Evolutionary conservation across 2,888 invertebrate genomes (phyloP).

Genomic region (Eristalis intricaria): DNA sequence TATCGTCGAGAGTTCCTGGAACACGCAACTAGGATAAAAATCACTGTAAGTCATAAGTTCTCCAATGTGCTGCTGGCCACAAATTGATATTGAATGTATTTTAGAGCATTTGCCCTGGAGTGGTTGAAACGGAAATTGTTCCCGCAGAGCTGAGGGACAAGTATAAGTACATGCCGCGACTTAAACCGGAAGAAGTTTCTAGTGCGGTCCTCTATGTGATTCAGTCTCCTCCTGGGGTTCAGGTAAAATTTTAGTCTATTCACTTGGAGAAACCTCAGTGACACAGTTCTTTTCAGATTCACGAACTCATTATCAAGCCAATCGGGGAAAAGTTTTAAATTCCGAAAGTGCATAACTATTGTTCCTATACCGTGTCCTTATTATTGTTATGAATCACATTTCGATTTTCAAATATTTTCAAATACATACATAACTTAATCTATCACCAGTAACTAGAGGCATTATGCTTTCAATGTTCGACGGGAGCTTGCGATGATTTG

Average conservation of each 20-base stretch:
- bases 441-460: no score
- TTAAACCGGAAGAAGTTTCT: constrained; percentile 14
- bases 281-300: constrained; percentile 36
- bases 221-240: constrained; percentile 33
- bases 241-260: not conserved
- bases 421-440: not conserved
- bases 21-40: constrained; percentile 72
- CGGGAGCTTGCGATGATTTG: no score
- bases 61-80: no score
- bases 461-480: no score
- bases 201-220: constrained; percentile 22
- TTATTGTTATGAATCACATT: constrained; percentile 6
- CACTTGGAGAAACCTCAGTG: not conserved
- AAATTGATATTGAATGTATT: not conserved
- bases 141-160: constrained; percentile 58
- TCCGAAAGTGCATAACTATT: not conserved
- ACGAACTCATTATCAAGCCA: constrained; percentile 54
- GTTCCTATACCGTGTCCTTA: not conserved
- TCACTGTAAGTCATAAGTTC: constrained; percentile 72
- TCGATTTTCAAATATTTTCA: not conserved
- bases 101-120: constrained; percentile 58
- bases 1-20: constrained; percentile 73
- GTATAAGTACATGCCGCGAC: not conserved
- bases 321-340: constrained; percentile 27
- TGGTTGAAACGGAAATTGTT: constrained; percentile 33